Evolutionary conservation across 2,797 vertebrate species (phyloP).

Genomic region (Novumbra hubbsi): DNA sequence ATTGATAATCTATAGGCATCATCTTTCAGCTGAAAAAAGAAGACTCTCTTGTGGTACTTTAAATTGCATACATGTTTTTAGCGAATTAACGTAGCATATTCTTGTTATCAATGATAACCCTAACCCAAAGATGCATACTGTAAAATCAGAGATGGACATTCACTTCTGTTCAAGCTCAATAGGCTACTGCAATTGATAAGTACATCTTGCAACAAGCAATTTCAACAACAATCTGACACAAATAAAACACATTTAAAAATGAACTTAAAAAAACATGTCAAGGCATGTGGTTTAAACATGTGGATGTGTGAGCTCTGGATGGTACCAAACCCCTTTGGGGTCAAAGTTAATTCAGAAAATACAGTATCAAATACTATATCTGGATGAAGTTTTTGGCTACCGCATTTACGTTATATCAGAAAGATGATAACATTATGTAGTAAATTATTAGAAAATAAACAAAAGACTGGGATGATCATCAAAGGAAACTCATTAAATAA

Average conservation of each 20-base stretch:
- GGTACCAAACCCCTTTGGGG: conserved; percentile 25
- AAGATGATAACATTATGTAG: background rate
- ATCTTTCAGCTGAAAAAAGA: too few relatives aligned
- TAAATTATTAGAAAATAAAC: background rate
- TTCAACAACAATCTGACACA: background rate
- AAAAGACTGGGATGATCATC: background rate
- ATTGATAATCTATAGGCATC: too few relatives aligned
- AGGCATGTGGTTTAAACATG: background rate
- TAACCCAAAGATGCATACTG: too few relatives aligned
- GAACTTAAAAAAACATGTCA: background rate
- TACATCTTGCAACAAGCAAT: background rate
- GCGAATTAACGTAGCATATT: too few relatives aligned
- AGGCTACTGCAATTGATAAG: too few relatives aligned
- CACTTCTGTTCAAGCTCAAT: too few relatives aligned
- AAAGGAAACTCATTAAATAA: background rate
- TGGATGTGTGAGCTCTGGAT: background rate
- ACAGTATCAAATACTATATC: conserved; percentile 4
- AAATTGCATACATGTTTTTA: too few relatives aligned
- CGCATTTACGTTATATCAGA: background rate
- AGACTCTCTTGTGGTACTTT: too few relatives aligned
- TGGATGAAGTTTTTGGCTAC: background rate
- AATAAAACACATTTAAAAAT: conserved; percentile 4
- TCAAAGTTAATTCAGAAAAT: conserved; percentile 21
- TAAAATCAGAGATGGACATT: too few relatives aligned
- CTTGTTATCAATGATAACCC: too few relatives aligned